Percentiles rank a stretch among this genome's conserved stretches.
Evolutionary conservation across 2,113 vertebrate genomes (phyloP).

Genomic region (Pelvicachromis taeniatus): DNA sequence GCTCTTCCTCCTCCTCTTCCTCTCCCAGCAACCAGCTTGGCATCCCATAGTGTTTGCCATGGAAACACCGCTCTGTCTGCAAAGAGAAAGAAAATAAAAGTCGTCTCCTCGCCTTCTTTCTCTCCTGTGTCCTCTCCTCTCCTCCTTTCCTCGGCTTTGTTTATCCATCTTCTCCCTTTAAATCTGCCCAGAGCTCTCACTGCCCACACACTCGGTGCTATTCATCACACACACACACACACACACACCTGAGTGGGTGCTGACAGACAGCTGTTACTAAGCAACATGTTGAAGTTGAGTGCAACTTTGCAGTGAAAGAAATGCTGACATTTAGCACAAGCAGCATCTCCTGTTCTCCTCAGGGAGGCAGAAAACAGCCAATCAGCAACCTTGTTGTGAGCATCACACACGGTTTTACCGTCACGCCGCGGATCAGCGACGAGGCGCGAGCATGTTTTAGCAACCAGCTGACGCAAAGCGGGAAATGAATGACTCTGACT

Average conservation of each 20-base stretch:
- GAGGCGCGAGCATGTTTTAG: neutral
- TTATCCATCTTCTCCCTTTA: neutral
- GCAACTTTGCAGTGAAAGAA: slow-evolving; percentile 24
- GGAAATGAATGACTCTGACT: neutral
- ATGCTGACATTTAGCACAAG: slow-evolving; percentile 22
- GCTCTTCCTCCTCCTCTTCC: slow-evolving; percentile 21
- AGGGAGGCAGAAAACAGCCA: neutral
- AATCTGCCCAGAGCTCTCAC: neutral
- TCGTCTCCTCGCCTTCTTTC: neutral
- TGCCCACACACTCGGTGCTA: slow-evolving; percentile 16
- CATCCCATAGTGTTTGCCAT: slow-evolving; percentile 52
- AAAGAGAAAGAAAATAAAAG: slow-evolving; percentile 12
- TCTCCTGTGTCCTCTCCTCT: neutral
- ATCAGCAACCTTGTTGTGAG: neutral
- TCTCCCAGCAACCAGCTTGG: slow-evolving; percentile 43
- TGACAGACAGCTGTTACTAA: slow-evolving; percentile 52
- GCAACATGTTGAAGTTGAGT: slow-evolving; percentile 49
- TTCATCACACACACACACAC: neutral
- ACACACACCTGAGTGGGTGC: slow-evolving; percentile 53
- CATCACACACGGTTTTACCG: neutral
- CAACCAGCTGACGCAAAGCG: neutral
- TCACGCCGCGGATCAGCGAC: neutral
- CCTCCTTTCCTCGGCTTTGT: neutral
- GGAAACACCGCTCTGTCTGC: slow-evolving; percentile 49
- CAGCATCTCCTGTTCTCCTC: neutral